Percentiles rank a stretch among this genome's conserved stretches.
Conservation (phyloP, 2,888 invertebrate species). For the Cephus sareptanus region DNA sequence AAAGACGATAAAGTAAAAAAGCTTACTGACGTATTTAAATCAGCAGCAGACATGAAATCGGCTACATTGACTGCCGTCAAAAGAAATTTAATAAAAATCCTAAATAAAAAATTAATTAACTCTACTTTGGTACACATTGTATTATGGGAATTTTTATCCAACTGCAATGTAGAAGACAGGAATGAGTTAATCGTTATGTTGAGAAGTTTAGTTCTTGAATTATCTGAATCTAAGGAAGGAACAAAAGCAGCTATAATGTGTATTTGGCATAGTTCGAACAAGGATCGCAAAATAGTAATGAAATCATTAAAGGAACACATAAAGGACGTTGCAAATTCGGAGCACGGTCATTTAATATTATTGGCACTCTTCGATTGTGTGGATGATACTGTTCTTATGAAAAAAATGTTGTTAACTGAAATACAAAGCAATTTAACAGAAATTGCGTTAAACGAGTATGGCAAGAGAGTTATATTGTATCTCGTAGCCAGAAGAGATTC, state of each 20-base stretch:
- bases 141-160: constrained; percentile 81
- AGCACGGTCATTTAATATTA: constrained; percentile 86
- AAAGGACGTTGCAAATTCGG: constrained; percentile 83
- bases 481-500: constrained; percentile 85
- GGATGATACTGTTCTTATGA: constrained; percentile 92
- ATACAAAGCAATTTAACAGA: constrained; percentile 74
- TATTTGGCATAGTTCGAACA: constrained; percentile 88
- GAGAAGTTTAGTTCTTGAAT: constrained; percentile 65
- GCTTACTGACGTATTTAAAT: constrained; percentile 78
- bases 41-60: constrained; percentile 76
- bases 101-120: constrained; percentile 80
- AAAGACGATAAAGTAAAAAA: constrained; percentile 80
- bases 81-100: constrained; percentile 76
- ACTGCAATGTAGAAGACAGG: constrained; percentile 77
- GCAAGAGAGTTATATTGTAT: constrained; percentile 88
- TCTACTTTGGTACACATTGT: constrained; percentile 82
- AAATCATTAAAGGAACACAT: constrained; percentile 90
- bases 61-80: constrained; percentile 80
- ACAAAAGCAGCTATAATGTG: constrained; percentile 84
- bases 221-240: constrained; percentile 85
- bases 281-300: constrained; percentile 83
- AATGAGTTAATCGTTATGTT: constrained; percentile 75
- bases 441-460: constrained; percentile 82
- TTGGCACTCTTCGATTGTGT: constrained; percentile 87
- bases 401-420: constrained; percentile 82